These are phyloP conservation scores for Eucera pruinosa DNA, from an alignment of 2,888 invertebrate genomes.

Conservation along the genomic window DNA sequence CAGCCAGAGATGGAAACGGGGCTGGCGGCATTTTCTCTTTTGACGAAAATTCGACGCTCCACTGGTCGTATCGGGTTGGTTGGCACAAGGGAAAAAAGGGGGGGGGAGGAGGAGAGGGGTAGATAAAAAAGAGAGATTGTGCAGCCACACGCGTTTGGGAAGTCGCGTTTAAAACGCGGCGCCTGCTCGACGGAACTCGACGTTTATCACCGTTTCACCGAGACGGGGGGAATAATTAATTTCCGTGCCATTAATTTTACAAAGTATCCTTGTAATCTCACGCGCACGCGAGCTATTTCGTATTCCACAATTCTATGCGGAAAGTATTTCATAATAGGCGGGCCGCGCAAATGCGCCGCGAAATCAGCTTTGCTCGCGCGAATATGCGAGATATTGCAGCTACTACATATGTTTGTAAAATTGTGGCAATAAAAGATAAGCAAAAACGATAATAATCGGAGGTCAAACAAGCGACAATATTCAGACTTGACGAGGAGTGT, in stretches of 20 bases:
- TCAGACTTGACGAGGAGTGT: too few species aligned
- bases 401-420: too few species aligned
- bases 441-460: too few species aligned
- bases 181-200: conserved; percentile 31
- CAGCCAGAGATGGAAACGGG: neutral
- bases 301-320: conserved; percentile 45
- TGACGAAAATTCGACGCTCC: conserved; percentile 8
- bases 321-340: conserved; percentile 42
- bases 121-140: too few species aligned
- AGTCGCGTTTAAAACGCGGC: conserved; percentile 11
- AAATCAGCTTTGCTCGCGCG: neutral
- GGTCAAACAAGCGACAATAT: too few species aligned
- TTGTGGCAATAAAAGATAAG: too few species aligned
- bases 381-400: neutral
- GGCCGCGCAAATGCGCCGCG: conserved; percentile 4
- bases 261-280: conserved; percentile 55
- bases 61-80: neutral
- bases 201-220: conserved; percentile 48
- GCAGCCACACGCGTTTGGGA: neutral
- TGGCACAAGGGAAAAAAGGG: too few species aligned
- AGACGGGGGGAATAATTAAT: conserved; percentile 50
- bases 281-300: conserved; percentile 49
- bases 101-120: too few species aligned
- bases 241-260: conserved; percentile 49
- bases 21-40: neutral